Percentiles rank a stretch among this genome's conserved stretches.
Evolutionary conservation across 1,140 invertebrate species (phyloP).

Genomic region (Temnothorax longispinosus): DNA sequence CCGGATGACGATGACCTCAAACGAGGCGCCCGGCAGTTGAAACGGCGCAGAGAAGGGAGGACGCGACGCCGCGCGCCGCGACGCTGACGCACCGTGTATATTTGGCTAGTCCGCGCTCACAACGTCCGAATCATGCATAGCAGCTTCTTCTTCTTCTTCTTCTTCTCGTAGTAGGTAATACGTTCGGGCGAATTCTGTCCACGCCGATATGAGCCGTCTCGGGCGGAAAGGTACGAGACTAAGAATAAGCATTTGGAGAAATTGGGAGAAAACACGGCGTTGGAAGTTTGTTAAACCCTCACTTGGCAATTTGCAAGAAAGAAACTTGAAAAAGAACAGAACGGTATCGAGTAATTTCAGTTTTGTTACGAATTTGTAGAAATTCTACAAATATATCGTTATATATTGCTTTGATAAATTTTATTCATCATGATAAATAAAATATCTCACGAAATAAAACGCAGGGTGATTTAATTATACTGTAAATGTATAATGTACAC

Average conservation of each 20-base stretch:
- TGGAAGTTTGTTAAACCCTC: constrained; percentile 16
- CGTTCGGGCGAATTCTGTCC: constrained; percentile 53
- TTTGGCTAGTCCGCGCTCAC: constrained; percentile 70
- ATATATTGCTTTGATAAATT: not conserved
- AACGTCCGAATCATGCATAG: constrained; percentile 68
- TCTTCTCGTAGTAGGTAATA: constrained; percentile 65
- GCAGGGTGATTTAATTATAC: not conserved
- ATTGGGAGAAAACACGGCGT: constrained; percentile 10
- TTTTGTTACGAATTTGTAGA: not conserved
- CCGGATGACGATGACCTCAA: constrained; percentile 80
- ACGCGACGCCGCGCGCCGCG: constrained; percentile 82
- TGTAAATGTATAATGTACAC: not conserved
- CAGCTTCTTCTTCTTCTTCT: constrained; percentile 53
- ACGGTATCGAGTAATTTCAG: not conserved
- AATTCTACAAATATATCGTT: not conserved
- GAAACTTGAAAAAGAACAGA: not conserved
- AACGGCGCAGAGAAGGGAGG: constrained; percentile 78
- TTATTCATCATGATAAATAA: not conserved
- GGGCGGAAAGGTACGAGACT: constrained; percentile 24
- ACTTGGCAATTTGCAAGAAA: not conserved
- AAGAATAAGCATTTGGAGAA: constrained; percentile 45
- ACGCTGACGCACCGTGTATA: constrained; percentile 83
- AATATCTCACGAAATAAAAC: not conserved
- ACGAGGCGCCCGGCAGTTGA: constrained; percentile 79
- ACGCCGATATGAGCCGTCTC: constrained; percentile 30